A percentile compares a stretch with the other conserved stretches of the same genome.
These are phyloP conservation scores for Agonum fuliginosum DNA, from an alignment of 2,888 invertebrate genomes.

Conservation along the genomic window DNA sequence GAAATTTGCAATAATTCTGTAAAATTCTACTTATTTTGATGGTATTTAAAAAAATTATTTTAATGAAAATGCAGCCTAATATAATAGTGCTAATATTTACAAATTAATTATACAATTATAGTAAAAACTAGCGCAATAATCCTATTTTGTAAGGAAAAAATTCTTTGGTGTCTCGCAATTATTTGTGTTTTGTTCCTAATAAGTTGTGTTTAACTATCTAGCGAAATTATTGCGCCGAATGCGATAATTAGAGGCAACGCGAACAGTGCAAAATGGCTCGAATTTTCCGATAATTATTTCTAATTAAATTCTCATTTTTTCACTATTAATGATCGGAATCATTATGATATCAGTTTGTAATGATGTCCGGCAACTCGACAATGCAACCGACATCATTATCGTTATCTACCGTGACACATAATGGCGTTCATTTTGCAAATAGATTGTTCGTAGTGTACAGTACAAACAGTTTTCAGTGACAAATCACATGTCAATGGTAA, in stretches of 20 bases:
- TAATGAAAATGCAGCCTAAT: too few species aligned
- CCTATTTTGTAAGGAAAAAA: too few species aligned
- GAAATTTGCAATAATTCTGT: too few species aligned
- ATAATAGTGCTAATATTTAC: too few species aligned
- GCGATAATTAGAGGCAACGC: constrained; percentile 9
- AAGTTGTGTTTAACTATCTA: background rate
- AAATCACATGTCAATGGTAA: constrained; percentile 52
- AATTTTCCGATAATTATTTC: constrained; percentile 47
- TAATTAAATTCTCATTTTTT: constrained; percentile 59
- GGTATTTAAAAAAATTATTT: too few species aligned
- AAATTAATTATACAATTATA: too few species aligned
- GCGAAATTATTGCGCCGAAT: background rate
- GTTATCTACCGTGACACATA: constrained; percentile 54
- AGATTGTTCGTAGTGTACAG: constrained; percentile 52
- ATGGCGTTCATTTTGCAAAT: constrained; percentile 57
- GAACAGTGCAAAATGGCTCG: constrained; percentile 5
- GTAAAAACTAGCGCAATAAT: too few species aligned
- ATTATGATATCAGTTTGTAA: constrained; percentile 53
- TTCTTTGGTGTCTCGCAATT: too few species aligned
- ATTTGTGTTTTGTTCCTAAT: background rate
- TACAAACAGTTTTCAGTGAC: constrained; percentile 55
- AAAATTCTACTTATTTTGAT: too few species aligned
- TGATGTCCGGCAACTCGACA: constrained; percentile 57
- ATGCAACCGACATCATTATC: constrained; percentile 53
- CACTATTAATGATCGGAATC: constrained; percentile 54